phyloP scores from a whole-genome alignment of 2,797 vertebrate genomes.

The Crenichthys baileyi region DNA sequence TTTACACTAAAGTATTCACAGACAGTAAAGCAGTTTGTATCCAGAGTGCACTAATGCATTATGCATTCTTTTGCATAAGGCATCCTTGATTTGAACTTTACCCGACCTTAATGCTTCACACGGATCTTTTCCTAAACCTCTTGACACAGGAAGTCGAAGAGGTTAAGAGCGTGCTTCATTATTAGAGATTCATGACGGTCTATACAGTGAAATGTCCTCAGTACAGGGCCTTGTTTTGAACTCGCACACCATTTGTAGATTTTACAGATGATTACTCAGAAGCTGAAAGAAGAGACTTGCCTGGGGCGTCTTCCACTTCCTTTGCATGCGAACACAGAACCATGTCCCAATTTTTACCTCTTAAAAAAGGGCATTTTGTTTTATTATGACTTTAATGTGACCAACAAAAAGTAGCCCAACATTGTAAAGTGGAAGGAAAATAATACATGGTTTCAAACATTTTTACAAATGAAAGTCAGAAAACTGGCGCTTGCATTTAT shows the following conservation, averaged over 20 bases:
- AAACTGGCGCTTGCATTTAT: background rate
- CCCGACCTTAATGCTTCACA: constrained; percentile 30
- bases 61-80: constrained; percentile 49
- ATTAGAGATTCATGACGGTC: constrained; percentile 45
- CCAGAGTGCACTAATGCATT: constrained; percentile 29
- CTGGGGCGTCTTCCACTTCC: constrained; percentile 14
- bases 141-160: constrained; percentile 25
- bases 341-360: background rate
- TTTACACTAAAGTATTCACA: constrained; percentile 27
- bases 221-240: constrained; percentile 8
- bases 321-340: constrained; percentile 18
- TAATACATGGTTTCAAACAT: background rate
- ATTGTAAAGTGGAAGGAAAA: background rate
- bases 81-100: constrained; percentile 56
- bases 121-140: constrained; percentile 23
- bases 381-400: background rate
- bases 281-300: constrained; percentile 24
- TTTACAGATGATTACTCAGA: constrained; percentile 30
- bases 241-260: constrained; percentile 10
- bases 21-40: constrained; percentile 28
- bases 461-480: background rate
- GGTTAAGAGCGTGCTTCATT: constrained; percentile 33
- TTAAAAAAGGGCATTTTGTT: background rate
- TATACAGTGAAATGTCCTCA: constrained; percentile 33
- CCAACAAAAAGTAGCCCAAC: background rate